Conservation (phyloP, 2,888 invertebrate species). For the Drosophila anomalata region DNA sequence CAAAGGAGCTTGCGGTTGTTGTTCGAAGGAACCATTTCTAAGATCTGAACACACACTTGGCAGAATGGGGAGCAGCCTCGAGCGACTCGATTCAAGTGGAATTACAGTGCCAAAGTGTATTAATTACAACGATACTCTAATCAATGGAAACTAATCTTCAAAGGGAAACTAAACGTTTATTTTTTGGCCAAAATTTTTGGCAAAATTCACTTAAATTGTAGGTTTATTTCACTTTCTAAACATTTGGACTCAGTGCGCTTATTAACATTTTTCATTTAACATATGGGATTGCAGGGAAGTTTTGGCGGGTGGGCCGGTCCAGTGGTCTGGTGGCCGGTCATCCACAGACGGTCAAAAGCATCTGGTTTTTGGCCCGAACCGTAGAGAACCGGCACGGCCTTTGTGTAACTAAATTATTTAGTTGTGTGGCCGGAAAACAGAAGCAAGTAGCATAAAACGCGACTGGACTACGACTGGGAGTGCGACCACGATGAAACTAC, state of each 20-base stretch:
- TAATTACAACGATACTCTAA: background rate
- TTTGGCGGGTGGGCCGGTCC: constrained; percentile 3
- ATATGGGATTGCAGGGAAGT: constrained; percentile 29
- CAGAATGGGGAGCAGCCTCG: background rate
- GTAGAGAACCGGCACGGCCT: constrained; percentile 16
- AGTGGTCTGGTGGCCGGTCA: constrained; percentile 23
- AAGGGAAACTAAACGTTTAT: background rate
- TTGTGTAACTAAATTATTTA: constrained; percentile 78
- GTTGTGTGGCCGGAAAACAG: constrained; percentile 58
- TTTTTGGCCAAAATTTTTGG: background rate
- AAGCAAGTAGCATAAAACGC: constrained; percentile 44
- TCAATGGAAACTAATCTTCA: background rate
- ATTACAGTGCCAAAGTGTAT: background rate
- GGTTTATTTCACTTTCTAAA: constrained; percentile 5
- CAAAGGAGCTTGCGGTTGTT: constrained; percentile 23
- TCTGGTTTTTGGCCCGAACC: constrained; percentile 30
- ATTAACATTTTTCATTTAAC: constrained; percentile 58
- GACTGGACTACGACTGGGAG: constrained; percentile 13
- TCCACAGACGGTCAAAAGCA: constrained; percentile 45
- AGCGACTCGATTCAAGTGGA: constrained; percentile 1
- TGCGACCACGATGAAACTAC: constrained; percentile 38
- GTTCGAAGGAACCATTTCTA: constrained; percentile 15
- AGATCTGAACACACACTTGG: background rate
- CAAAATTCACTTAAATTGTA: background rate
- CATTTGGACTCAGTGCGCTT: constrained; percentile 32